Percentiles rank a stretch among this genome's conserved stretches.
Evolutionary conservation across 2,888 invertebrate genomes (phyloP).

Genomic region (Charanyca ferruginea): DNA sequence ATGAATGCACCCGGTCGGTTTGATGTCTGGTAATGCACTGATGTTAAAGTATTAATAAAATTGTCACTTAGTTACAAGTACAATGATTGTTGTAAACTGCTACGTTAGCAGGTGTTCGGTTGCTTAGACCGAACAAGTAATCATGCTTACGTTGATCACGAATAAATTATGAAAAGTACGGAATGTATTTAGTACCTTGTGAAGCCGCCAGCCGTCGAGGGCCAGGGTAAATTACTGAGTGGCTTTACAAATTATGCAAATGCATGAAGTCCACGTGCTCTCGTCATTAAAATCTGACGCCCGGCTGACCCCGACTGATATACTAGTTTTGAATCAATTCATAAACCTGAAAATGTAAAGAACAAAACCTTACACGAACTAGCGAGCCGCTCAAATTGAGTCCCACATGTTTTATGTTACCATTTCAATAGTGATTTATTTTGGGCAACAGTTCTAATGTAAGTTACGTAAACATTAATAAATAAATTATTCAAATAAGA

Average conservation of each 20-base stretch:
- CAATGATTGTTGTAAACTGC: no score
- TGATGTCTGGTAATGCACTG: no score
- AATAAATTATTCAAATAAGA: constrained; percentile 40
- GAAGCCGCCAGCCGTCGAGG: constrained; percentile 44
- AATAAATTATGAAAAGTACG: constrained; percentile 32
- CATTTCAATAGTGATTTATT: constrained; percentile 47
- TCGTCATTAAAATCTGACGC: constrained; percentile 79
- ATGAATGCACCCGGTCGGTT: no score
- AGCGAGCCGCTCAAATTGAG: constrained; percentile 33
- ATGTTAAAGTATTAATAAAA: no score
- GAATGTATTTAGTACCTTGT: constrained; percentile 46
- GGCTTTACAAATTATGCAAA: constrained; percentile 79
- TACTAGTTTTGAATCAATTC: constrained; percentile 63
- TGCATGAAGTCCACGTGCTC: constrained; percentile 68
- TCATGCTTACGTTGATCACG: constrained; percentile 7
- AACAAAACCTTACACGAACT: constrained; percentile 33
- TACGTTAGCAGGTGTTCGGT: no score
- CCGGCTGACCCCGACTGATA: constrained; percentile 65
- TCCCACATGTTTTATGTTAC: constrained; percentile 44
- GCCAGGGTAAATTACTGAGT: constrained; percentile 69
- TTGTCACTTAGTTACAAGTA: no score
- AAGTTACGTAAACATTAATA: constrained; percentile 43
- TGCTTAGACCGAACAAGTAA: no score
- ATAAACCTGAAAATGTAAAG: constrained; percentile 47
- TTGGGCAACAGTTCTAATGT: constrained; percentile 32